Evolutionary conservation across 1,140 invertebrate species (phyloP).

Genomic region (Heterodera schachtii): DNA sequence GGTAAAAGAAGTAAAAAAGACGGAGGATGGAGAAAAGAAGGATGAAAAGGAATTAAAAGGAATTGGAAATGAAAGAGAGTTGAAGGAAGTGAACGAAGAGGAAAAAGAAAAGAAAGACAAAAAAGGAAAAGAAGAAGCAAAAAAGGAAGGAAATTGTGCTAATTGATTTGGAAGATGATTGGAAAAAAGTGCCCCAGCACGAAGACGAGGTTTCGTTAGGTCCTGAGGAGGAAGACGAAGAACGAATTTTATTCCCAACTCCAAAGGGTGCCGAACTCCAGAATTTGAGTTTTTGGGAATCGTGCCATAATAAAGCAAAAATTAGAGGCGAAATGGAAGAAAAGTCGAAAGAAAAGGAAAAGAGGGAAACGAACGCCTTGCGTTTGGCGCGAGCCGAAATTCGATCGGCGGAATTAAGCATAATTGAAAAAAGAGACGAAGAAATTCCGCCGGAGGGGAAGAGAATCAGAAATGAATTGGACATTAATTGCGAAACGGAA

Average conservation of each 20-base stretch:
- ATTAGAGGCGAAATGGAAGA: too few species aligned
- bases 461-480: neutral
- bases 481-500: too few species aligned
- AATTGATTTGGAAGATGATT: neutral
- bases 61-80: too few species aligned
- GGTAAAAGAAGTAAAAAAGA: too few species aligned
- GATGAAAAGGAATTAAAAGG: too few species aligned
- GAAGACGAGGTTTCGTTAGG: neutral
- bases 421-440: neutral
- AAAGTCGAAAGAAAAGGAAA: neutral
- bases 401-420: neutral
- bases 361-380: neutral
- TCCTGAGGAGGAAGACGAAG: neutral
- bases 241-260: neutral
- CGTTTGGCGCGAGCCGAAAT: neutral
- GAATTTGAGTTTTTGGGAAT: neutral
- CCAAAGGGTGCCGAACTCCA: neutral
- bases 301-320: neutral
- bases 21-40: too few species aligned
- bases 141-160: neutral
- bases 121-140: neutral
- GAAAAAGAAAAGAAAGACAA: neutral
- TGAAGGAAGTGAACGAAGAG: too few species aligned
- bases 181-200: neutral
- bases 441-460: neutral